phyloP scores from a whole-genome alignment of 2,888 invertebrate genomes.

The Antitype chi region DNA sequence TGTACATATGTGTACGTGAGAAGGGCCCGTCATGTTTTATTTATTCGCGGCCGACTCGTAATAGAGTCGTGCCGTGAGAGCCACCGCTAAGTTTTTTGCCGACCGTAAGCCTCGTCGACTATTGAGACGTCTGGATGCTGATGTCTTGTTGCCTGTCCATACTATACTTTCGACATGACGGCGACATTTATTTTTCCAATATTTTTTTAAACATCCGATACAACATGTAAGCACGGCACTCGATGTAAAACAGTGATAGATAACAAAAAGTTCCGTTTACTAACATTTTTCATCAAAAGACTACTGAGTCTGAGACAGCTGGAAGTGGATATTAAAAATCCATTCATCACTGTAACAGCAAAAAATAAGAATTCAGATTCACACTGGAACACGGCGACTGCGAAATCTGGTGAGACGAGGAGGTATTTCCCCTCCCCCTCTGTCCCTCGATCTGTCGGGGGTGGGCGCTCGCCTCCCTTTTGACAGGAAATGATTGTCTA shows the following conservation, averaged over 20 bases:
- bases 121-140: conserved; percentile 90
- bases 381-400: conserved; percentile 86
- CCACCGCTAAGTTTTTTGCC: conserved; percentile 88
- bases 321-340: conserved; percentile 88
- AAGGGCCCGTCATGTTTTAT: conserved; percentile 91
- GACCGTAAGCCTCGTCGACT: conserved; percentile 81
- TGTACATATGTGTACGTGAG: conserved; percentile 85
- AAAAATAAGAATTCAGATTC: conserved; percentile 89
- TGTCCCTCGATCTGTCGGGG: conserved; percentile 73
- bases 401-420: conserved; percentile 88
- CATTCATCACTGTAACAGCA: conserved; percentile 85
- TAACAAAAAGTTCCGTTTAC: conserved; percentile 67
- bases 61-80: conserved; percentile 90
- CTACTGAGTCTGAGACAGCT: conserved; percentile 79
- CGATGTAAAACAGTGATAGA: conserved; percentile 66
- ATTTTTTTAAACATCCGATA: conserved; percentile 73
- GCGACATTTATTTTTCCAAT: conserved; percentile 84
- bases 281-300: conserved; percentile 80
- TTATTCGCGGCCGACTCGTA: conserved; percentile 88
- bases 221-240: conserved; percentile 50
- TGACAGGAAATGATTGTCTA: conserved; percentile 91
- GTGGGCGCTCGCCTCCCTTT: conserved; percentile 83
- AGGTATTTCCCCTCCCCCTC: conserved; percentile 80
- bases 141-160: conserved; percentile 88
- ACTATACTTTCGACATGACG: conserved; percentile 86